Evolutionary conservation across 2,113 vertebrate genomes (phyloP).

Genomic region (Mirza zaza): DNA sequence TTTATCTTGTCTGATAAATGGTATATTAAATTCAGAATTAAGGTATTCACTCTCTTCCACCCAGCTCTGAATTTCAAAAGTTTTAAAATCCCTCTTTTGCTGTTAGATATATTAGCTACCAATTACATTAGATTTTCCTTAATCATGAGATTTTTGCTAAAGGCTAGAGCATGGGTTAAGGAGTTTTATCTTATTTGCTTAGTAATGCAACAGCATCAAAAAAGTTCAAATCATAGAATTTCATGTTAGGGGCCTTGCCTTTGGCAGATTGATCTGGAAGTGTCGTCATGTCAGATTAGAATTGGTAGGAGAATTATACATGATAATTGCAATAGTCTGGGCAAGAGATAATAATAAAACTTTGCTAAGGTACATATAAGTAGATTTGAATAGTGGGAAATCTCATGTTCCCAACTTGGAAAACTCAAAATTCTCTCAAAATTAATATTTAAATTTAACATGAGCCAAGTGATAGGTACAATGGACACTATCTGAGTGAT

Average conservation of each 20-base stretch:
- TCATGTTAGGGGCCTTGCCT: not conserved
- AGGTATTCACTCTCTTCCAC: not conserved
- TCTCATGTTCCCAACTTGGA: not conserved
- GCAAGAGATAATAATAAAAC: not conserved
- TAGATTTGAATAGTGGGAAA: slow-evolving; percentile 8
- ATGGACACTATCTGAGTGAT: too few relatives aligned
- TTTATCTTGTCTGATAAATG: slow-evolving; percentile 53
- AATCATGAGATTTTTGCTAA: not conserved
- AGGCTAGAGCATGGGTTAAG: not conserved
- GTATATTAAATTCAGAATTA: slow-evolving; percentile 33
- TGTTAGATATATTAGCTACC: not conserved
- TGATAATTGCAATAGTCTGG: not conserved
- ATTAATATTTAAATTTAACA: slow-evolving; percentile 34
- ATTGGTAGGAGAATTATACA: slow-evolving; percentile 13
- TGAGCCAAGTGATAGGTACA: not conserved
- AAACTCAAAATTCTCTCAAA: slow-evolving; percentile 41
- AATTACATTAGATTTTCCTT: not conserved
- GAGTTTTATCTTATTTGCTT: slow-evolving; percentile 38
- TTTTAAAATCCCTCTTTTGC: not conserved
- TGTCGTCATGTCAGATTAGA: not conserved
- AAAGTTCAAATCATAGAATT: not conserved
- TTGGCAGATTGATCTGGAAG: not conserved
- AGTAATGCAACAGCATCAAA: not conserved
- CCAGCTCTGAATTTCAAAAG: not conserved
- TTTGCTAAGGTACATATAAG: slow-evolving; percentile 33